A percentile compares a stretch with the other conserved stretches of the same genome.
phyloP scores from a whole-genome alignment of 2,797 vertebrate genomes.

The Oreortyx pictus region DNA sequence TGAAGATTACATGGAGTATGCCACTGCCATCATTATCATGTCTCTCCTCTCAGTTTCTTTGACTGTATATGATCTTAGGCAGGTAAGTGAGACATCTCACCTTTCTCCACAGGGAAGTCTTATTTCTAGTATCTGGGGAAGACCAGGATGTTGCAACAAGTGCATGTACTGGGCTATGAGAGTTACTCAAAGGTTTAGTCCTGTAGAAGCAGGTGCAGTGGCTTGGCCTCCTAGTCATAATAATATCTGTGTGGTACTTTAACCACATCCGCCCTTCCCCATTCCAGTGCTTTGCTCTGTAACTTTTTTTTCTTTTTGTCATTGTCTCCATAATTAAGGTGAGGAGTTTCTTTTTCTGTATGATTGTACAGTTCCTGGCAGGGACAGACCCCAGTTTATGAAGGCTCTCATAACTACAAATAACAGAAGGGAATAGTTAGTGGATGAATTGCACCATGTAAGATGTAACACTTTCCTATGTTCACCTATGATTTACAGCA shows the following conservation, averaged over 20 bases:
- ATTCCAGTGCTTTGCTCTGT: constrained; percentile 26
- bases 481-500: constrained; percentile 79
- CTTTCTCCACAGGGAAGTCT: neutral
- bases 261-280: constrained; percentile 46
- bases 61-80: constrained; percentile 81
- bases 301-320: neutral
- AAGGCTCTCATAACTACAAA: neutral
- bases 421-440: neutral
- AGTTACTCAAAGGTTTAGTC: constrained; percentile 18
- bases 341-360: neutral
- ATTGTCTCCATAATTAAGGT: neutral
- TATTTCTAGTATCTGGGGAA: neutral
- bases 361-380: neutral
- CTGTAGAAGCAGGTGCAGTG: neutral
- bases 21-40: constrained; percentile 82
- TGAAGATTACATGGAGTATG: constrained; percentile 82
- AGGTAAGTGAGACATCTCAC: constrained; percentile 78
- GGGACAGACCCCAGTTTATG: neutral
- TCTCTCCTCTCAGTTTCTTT: constrained; percentile 80
- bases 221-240: neutral
- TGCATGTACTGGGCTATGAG: neutral
- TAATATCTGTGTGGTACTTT: constrained; percentile 2
- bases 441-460: constrained; percentile 1
- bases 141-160: neutral
- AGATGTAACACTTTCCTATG: constrained; percentile 37